Base-by-base conservation (phyloP, 2,113 vertebrate species). In the Nyctereutes procyonoides region DNA sequence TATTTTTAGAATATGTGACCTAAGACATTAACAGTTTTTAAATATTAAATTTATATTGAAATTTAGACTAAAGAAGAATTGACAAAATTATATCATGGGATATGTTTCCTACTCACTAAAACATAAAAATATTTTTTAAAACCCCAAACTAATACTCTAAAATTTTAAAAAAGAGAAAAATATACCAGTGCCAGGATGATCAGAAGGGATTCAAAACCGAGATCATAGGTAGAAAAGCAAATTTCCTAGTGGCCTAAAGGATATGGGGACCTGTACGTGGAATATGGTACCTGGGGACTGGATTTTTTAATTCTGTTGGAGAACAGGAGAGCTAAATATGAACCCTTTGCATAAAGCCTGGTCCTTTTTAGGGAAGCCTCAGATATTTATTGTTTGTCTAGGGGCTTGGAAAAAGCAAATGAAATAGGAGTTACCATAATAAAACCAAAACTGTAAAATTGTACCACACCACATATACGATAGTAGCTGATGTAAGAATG, bases 1-100 rank as follows among this genome's bases (percentile, higher is more conserved):
- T 85, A 20, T 19, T 80, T 96, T 85, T 90, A 53, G 53, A 81
- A 81, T 96, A 63, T 15, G 63, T 88, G 28, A 22, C 62, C 67
- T 56, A 79, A 83, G 35, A 62, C 77, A 73, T 56, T 58, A 76
- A 28, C 19, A 92, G 55, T 71, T 90, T 71, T 69, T 51, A 90
- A 71, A 43, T 30, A 35, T 58, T 76, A 58, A 63, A 48, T 82
- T 82, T 38, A 81, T 56, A n/a, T 69, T 95, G 26, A 56, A 83
- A 80, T 13, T 63, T 88, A 12, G 0, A 67, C 56, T 65, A 51
- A 11, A 73, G 22, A 71, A 82, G 1, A 79, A 53, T 62, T 84
- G 32, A 63, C 10, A 53, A 82, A 71, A 32, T 53, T 6, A 12
- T 63, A 38, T 87, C 62, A 56, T 73, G 62, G 20, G 1, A 55